Evolutionary conservation across 92 coral and sea anemone genomes (phyloP), one percentile per base, ranked within the genome.

Genomic region (Epizoanthus stellaris): DNA sequence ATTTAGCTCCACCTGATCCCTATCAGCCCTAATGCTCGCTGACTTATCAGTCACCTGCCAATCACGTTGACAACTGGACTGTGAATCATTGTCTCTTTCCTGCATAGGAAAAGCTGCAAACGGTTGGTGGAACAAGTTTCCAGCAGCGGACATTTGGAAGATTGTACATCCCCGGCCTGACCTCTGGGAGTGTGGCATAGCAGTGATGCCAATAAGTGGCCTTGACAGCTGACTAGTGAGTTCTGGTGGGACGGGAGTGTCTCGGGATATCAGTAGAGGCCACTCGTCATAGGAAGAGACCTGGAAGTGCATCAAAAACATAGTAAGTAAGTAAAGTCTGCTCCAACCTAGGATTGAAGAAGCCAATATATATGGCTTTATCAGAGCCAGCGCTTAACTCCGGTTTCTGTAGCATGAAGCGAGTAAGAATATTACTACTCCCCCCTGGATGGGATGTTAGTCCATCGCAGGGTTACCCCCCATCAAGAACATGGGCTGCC

Each of bases 221-320:
- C 85, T 82, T 30, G 87, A 74, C 53, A 97, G 86, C 58, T 95
- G 87, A 45, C 86, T 77, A 5, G 90, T 75, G 7, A 88, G 65
- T 25, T 56, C 86, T 49, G 94, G 87, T 42, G 94, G 86, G 39
- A 85, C 63, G 0, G 93, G 88, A 25, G 76, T 71, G 80, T 75
- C 87, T 34, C 67, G 47, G 3, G 53, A 45, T 39, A 73, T 59
- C 12, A 91, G 88, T 53, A 86, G 84, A 25, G 94, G 91, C 99
- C 99, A 97, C 14, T 94, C 96, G 82, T 90, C 90, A 75, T 95
- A 97, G 36, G 98, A 76, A 25, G 96, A 92, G 43, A 97, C 91
- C 99, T 97, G 73, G 4, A 89, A 65, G 13, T 3, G 67, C n/a
- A 67, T 34, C 49, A 75, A 70, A 0, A 5, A 70, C 56, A 73